A percentile compares a stretch with the other conserved stretches of the same genome.
These are phyloP conservation scores for Cerceris ruficornis DNA, from an alignment of 2,888 invertebrate species.

Conservation along the genomic window DNA sequence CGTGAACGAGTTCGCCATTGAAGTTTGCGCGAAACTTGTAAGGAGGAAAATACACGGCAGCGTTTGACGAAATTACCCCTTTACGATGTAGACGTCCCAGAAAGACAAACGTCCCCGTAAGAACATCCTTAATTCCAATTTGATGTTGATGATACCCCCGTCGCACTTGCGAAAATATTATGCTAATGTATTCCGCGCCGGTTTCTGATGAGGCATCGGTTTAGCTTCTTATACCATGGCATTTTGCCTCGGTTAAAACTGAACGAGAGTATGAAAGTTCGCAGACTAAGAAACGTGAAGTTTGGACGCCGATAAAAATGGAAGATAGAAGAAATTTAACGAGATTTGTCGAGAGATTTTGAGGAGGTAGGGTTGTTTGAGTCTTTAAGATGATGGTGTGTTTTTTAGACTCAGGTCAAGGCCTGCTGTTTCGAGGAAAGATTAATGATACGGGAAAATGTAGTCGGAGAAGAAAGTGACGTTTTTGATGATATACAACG, in stretches of 20 bases:
- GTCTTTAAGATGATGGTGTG: too few species aligned
- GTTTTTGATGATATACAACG: too few species aligned
- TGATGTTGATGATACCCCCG: neutral
- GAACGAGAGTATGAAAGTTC: neutral
- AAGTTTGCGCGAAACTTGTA: constrained; percentile 1
- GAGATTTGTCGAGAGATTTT: too few species aligned
- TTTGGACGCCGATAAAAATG: too few species aligned
- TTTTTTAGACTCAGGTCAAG: too few species aligned
- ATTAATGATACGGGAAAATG: too few species aligned
- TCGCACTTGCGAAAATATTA: constrained; percentile 1
- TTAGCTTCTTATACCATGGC: neutral
- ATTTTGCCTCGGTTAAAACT: neutral
- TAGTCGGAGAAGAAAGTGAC: too few species aligned
- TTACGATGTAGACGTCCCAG: neutral
- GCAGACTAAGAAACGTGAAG: too few species aligned
- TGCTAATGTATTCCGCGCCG: neutral
- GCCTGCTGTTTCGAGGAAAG: too few species aligned
- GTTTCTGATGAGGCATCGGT: neutral
- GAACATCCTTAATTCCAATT: constrained; percentile 4
- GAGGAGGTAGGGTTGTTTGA: too few species aligned
- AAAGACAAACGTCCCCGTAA: neutral
- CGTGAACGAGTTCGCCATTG: neutral
- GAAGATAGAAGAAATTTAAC: too few species aligned
- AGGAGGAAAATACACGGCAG: neutral
- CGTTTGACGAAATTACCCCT: neutral